A percentile compares a stretch with the other conserved stretches of the same genome.
Evolutionary conservation across 2,888 invertebrate species (phyloP).

Genomic region (Drosophila hamatofila): DNA sequence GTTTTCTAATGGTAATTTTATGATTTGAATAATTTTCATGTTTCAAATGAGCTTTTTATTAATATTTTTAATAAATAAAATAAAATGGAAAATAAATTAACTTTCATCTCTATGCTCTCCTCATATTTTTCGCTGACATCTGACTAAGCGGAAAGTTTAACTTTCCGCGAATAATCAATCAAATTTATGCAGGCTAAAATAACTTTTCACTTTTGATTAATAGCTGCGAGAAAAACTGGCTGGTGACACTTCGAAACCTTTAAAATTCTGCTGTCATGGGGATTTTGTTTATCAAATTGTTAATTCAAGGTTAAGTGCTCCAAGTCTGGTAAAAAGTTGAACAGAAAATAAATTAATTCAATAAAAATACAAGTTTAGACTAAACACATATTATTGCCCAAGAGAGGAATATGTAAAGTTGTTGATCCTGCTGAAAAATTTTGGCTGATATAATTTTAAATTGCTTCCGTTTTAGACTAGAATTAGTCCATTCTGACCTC

Average conservation of each 20-base stretch:
- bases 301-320: neutral
- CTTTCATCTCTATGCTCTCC: neutral
- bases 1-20: neutral
- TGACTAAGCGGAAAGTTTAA: neutral
- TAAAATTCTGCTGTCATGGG: neutral
- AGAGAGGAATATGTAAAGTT: too few species aligned
- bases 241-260: neutral
- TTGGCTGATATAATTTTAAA: neutral
- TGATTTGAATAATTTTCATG: neutral
- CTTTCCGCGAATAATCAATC: conserved; percentile 10
- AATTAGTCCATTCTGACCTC: neutral
- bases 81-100: neutral
- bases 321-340: neutral
- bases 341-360: neutral
- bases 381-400: neutral
- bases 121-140: neutral
- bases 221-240: conserved; percentile 1
- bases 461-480: neutral
- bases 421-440: neutral
- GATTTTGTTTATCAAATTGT: neutral
- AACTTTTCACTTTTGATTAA: conserved; percentile 18
- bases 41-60: neutral
- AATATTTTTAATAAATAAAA: neutral
- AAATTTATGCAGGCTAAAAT: conserved; percentile 2
- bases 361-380: neutral